A percentile compares a stretch with the other conserved stretches of the same genome.
Conservation (phyloP, 2,113 vertebrate genomes). For the Neoarius graeffei region DNA sequence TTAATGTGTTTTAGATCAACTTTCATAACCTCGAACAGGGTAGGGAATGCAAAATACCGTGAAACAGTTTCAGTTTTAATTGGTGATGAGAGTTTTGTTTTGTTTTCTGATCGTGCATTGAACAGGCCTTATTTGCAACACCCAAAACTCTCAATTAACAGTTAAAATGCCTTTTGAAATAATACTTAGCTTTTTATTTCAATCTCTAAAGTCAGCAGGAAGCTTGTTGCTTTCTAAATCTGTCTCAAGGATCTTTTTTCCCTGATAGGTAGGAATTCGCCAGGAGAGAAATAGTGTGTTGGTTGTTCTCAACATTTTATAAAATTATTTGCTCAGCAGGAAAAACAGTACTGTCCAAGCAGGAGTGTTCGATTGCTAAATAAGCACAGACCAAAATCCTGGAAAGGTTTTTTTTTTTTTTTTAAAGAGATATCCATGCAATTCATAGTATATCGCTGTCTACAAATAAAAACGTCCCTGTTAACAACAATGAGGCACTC, state of each 20-base stretch:
- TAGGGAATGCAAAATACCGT: slow-evolving; percentile 5
- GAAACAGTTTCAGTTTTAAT: not conserved
- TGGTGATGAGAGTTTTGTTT: not conserved
- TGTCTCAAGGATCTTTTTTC: not conserved
- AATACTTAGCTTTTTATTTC: not conserved
- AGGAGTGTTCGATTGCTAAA: not conserved
- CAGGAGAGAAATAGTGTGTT: not conserved
- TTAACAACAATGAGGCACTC: slow-evolving; percentile 19
- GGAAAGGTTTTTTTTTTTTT: slow-evolving; percentile 26
- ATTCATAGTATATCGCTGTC: not conserved
- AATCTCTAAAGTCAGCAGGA: not conserved
- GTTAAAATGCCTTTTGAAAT: not conserved
- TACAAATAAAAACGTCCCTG: slow-evolving; percentile 24
- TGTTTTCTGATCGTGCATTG: not conserved
- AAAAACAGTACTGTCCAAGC: not conserved
- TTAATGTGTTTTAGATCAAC: slow-evolving; percentile 50
- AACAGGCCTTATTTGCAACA: not conserved
- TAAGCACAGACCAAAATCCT: slow-evolving; percentile 19
- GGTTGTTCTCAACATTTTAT: not conserved
- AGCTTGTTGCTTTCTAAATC: not conserved
- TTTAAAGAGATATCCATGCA: slow-evolving; percentile 5
- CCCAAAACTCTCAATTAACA: not conserved
- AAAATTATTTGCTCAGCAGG: not conserved
- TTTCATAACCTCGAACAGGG: slow-evolving; percentile 16
- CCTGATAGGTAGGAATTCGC: not conserved